phyloP scores from a whole-genome alignment of 2,113 vertebrate genomes.

The Platichthys flesus region DNA sequence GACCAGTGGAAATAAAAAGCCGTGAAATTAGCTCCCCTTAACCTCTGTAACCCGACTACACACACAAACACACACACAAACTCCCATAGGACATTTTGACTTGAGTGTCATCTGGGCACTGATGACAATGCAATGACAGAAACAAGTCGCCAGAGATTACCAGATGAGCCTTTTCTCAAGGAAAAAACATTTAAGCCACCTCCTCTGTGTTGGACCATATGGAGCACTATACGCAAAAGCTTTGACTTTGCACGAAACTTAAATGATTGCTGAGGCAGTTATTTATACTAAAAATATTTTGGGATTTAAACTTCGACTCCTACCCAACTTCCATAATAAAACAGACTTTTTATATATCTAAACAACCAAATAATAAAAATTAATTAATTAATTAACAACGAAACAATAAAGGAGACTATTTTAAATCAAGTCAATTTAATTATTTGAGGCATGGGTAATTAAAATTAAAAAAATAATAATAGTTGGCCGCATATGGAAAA shows the following conservation, averaged over 20 bases:
- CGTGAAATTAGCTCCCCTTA: conserved; percentile 84
- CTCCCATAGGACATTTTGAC: conserved; percentile 66
- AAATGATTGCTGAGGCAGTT: not conserved
- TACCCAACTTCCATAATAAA: too few relatives aligned
- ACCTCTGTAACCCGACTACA: conserved; percentile 68
- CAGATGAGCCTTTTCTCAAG: conserved; percentile 59
- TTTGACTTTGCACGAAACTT: not conserved
- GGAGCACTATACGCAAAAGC: not conserved
- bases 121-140: conserved; percentile 65
- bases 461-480: not conserved
- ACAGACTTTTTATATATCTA: too few relatives aligned
- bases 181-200: not conserved
- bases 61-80: conserved; percentile 1
- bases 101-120: conserved; percentile 70
- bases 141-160: conserved; percentile 67
- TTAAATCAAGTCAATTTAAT: too few relatives aligned
- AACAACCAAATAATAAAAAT: too few relatives aligned
- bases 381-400: too few relatives aligned
- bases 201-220: not conserved
- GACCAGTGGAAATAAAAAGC: conserved; percentile 80
- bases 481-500: not conserved
- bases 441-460: too few relatives aligned
- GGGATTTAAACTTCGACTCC: too few relatives aligned
- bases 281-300: not conserved
- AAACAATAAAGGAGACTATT: too few relatives aligned